Percentiles rank a stretch among this genome's conserved stretches.
Conservation (phyloP, 2,113 vertebrate species). For the Jacana jacana region DNA sequence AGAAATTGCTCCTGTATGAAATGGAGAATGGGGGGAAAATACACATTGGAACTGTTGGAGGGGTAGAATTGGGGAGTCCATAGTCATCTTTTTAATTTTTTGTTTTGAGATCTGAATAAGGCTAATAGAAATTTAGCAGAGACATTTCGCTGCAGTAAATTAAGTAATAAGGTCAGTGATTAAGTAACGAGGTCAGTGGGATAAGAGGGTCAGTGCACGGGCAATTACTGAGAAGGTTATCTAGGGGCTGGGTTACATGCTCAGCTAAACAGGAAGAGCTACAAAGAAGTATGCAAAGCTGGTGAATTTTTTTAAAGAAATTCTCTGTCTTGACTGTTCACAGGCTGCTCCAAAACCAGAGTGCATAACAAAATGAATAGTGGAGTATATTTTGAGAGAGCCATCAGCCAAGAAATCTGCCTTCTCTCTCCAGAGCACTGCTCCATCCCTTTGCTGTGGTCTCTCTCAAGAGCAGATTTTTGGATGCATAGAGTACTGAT, state of each 20-base stretch:
- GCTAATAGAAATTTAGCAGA: not conserved
- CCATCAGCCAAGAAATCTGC: not conserved
- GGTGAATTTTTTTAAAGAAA: not conserved
- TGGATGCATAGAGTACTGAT: not conserved
- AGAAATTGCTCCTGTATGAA: not conserved
- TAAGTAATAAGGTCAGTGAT: not conserved
- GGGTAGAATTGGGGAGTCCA: not conserved
- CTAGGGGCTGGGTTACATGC: not conserved
- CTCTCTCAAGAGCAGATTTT: accelerated
- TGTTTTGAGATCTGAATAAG: not conserved
- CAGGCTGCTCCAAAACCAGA: not conserved
- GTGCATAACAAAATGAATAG: not conserved
- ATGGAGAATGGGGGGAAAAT: not conserved
- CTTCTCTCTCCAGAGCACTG: not conserved
- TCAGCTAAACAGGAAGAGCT: not conserved
- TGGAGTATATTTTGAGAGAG: not conserved
- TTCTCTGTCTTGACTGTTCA: not conserved
- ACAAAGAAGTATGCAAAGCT: not conserved
- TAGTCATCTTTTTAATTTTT: not conserved
- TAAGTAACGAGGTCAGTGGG: not conserved
- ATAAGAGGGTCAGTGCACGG: not conserved
- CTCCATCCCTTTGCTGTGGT: not conserved
- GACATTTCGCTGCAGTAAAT: not conserved
- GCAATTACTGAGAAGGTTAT: not conserved
- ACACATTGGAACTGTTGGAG: not conserved